Evolutionary conservation across 2,113 vertebrate genomes (phyloP), one percentile per base, ranked within the genome.

Genomic region (Tupaia chinensis): DNA sequence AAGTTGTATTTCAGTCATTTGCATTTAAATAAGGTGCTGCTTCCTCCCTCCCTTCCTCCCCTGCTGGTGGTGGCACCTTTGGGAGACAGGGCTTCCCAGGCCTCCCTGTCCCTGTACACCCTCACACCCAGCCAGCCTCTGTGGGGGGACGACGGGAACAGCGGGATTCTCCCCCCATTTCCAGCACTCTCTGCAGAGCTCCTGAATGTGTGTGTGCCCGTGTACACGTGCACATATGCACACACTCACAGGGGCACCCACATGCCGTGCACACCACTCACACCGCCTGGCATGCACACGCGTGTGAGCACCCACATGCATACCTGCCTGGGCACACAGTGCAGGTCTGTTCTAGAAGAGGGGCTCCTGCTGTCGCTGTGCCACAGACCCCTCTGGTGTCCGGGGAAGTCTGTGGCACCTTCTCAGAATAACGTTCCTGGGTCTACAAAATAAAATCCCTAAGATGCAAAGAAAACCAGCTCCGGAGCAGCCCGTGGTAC

Each of bases 1-100:
- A 98, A 97, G 95, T 97, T 97, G 98, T 96, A 87, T 97, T 98
- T 98, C 89, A 76, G 91, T 95, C 93, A 98, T 98, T 98, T 98
- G 97, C 98, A 98, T 99, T 98, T 98, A 98, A 98, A 98, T 98
- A 97, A 96, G 61, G 34, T 10, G 11, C 29, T 83, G 95, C 95
- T 97, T 96, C 94, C 88, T 78, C 63, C 69, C 69, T 78, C 82
- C 32, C 58, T 44, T 7, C 87, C 61, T 91, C 73, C 86, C 74
- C 22, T 23, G 82, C 92, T 69, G 90, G 23, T 88, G 82, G 89
- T 70, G 54, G 78, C 82, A 94, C 96, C 97, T 98, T 97, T 91
- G 91, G 96, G 94, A 97, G 56, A 69, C 34, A 80, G 77, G 69
- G 9, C 61, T 87, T 79, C 82, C 17, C 12, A 25, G 76, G 73